These are phyloP conservation scores for Chrosomus eos DNA, from an alignment of 2,797 vertebrate species.

Conservation along the genomic window DNA sequence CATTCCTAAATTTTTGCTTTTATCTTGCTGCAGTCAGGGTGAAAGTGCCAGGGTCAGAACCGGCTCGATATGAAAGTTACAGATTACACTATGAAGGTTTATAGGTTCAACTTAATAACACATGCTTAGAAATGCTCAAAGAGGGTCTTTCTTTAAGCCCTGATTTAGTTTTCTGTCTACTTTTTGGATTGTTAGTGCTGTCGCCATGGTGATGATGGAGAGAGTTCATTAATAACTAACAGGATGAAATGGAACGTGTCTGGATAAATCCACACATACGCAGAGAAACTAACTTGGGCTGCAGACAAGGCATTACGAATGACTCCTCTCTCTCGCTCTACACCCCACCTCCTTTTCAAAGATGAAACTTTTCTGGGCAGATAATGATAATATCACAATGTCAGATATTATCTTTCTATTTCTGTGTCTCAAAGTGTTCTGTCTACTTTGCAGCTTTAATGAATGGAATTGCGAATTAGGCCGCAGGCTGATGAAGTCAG, in stretches of 20 bases:
- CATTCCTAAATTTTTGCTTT: slow-evolving; percentile 13
- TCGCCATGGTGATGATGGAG: slow-evolving; percentile 16
- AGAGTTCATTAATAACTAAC: slow-evolving; percentile 47
- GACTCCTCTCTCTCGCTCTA: neutral
- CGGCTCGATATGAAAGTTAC: neutral
- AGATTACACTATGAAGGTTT: neutral
- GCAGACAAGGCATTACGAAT: slow-evolving; percentile 29
- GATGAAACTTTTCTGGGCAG: slow-evolving; percentile 27
- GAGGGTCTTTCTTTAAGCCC: neutral
- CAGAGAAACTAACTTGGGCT: slow-evolving; percentile 18
- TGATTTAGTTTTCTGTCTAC: neutral
- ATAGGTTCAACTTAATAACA: slow-evolving; percentile 7
- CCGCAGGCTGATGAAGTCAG: slow-evolving; percentile 13
- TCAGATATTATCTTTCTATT: slow-evolving; percentile 43
- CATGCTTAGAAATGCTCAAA: neutral
- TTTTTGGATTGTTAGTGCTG: slow-evolving; percentile 16
- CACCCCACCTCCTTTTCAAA: neutral
- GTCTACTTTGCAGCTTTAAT: slow-evolving; percentile 42
- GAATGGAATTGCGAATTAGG: slow-evolving; percentile 44
- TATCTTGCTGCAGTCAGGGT: neutral
- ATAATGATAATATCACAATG: slow-evolving; percentile 54
- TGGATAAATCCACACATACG: slow-evolving; percentile 15
- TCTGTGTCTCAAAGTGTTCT: slow-evolving; percentile 39
- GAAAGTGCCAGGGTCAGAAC: neutral
- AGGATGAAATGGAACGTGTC: slow-evolving; percentile 35